These are phyloP conservation scores for Spodoptera exigua DNA, from an alignment of 2,888 invertebrate species.

Conservation along the genomic window DNA sequence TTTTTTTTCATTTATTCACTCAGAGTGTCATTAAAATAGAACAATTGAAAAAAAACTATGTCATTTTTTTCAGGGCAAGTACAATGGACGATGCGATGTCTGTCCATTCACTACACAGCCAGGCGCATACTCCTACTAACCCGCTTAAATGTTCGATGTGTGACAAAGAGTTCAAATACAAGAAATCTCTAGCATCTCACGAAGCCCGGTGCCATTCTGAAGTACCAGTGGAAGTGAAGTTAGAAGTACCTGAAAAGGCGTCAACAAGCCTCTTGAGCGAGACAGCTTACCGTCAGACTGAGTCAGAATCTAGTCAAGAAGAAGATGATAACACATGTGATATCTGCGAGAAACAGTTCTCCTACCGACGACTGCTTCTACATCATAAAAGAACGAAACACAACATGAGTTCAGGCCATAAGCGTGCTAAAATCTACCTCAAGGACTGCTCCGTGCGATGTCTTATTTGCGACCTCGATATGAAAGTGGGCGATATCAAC, in stretches of 20 bases:
- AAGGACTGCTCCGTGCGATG: constrained; percentile 84
- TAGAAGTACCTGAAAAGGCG: constrained; percentile 71
- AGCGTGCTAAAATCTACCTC: constrained; percentile 80
- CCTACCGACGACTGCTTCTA: constrained; percentile 78
- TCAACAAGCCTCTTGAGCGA: constrained; percentile 66
- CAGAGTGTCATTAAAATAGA: no score
- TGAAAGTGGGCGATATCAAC: constrained; percentile 82
- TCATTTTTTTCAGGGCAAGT: constrained; percentile 67
- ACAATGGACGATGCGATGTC: constrained; percentile 72
- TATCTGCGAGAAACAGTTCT: constrained; percentile 85
- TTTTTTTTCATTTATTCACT: not conserved
- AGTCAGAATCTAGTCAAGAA: constrained; percentile 81
- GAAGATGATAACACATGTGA: constrained; percentile 85
- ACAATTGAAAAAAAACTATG: not conserved
- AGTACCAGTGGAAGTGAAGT: constrained; percentile 67
- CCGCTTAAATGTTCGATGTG: constrained; percentile 74
- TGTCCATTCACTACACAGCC: constrained; percentile 67
- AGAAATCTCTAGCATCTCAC: constrained; percentile 72
- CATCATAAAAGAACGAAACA: constrained; percentile 85
- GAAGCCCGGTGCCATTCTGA: constrained; percentile 64
- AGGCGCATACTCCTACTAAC: constrained; percentile 51
- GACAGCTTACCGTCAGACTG: constrained; percentile 62
- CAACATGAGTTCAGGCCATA: constrained; percentile 81
- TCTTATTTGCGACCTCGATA: constrained; percentile 82
- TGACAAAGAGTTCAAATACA: constrained; percentile 81